phyloP scores from a whole-genome alignment of 2,888 invertebrate genomes.

The Nomada hirtipes region DNA sequence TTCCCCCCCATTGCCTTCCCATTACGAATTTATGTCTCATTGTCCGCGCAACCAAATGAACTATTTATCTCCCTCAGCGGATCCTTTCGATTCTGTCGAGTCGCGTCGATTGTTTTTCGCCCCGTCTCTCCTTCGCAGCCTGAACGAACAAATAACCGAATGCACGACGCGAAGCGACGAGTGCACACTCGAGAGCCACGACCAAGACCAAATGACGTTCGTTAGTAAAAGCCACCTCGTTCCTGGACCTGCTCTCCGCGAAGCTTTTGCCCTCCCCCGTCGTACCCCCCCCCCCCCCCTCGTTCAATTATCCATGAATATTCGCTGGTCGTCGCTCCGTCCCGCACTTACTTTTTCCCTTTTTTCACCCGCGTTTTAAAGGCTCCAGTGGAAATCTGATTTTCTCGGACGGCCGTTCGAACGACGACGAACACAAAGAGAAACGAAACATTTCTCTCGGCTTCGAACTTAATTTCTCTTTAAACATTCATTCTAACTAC shows the following conservation, averaged over 20 bases:
- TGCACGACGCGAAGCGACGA: constrained; percentile 47
- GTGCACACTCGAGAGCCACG: constrained; percentile 61
- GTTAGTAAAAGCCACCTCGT: constrained; percentile 73
- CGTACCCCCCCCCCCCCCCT: neutral
- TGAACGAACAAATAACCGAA: constrained; percentile 67
- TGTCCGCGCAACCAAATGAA: constrained; percentile 47
- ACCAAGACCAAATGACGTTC: constrained; percentile 70
- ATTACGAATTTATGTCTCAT: constrained; percentile 60
- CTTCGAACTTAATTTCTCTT: too few relatives aligned
- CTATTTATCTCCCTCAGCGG: constrained; percentile 49
- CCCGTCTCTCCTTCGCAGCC: constrained; percentile 55
- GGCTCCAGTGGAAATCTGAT: constrained; percentile 6
- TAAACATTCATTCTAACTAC: too few relatives aligned
- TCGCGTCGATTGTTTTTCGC: constrained; percentile 65
- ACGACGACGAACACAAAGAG: neutral
- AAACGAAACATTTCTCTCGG: too few relatives aligned
- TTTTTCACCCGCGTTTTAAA: neutral
- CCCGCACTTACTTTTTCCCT: constrained; percentile 10
- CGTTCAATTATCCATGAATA: constrained; percentile 66
- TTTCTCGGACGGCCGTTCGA: neutral
- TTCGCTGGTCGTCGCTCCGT: constrained; percentile 35
- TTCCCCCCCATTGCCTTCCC: constrained; percentile 13
- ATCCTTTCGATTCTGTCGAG: constrained; percentile 57
- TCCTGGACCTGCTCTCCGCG: constrained; percentile 46
- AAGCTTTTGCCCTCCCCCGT: constrained; percentile 14